Conservation (phyloP, 2,888 invertebrate genomes). For the Ligdia adustata region DNA sequence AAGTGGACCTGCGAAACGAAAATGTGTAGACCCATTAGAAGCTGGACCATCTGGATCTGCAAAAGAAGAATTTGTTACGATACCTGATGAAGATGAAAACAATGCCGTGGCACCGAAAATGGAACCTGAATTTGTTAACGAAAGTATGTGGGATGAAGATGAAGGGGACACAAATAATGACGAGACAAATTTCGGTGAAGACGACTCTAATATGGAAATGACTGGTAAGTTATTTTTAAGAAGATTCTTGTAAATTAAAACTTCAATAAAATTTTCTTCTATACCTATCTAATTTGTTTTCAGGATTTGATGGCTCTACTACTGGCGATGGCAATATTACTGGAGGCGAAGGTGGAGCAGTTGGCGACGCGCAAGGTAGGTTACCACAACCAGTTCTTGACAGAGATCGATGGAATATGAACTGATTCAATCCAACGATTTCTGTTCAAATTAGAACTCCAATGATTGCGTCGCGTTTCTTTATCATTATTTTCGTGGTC, state of each 20-base stretch:
- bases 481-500: constrained; percentile 32
- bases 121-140: constrained; percentile 87
- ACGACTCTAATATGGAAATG: constrained; percentile 87
- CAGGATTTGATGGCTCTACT: constrained; percentile 80
- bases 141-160: constrained; percentile 84
- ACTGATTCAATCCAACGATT: too few species aligned
- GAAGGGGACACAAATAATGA: constrained; percentile 86
- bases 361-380: constrained; percentile 85
- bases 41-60: constrained; percentile 83
- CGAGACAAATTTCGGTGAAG: constrained; percentile 86
- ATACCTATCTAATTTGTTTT: constrained; percentile 12
- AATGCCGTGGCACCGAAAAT: constrained; percentile 86
- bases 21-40: constrained; percentile 85
- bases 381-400: constrained; percentile 42
- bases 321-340: constrained; percentile 80
- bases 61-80: constrained; percentile 81
- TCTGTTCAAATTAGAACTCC: constrained; percentile 23
- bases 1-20: constrained; percentile 82
- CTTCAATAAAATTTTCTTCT: background rate
- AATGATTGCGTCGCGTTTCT: constrained; percentile 27
- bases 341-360: constrained; percentile 80
- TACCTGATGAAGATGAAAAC: constrained; percentile 81
- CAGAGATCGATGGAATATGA: constrained; percentile 21
- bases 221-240: constrained; percentile 63
- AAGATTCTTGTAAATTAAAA: too few species aligned